Percentiles rank a stretch among this genome's conserved stretches.
phyloP scores from a whole-genome alignment of 1,140 invertebrate genomes.

The Trialeurodes vaporariorum region DNA sequence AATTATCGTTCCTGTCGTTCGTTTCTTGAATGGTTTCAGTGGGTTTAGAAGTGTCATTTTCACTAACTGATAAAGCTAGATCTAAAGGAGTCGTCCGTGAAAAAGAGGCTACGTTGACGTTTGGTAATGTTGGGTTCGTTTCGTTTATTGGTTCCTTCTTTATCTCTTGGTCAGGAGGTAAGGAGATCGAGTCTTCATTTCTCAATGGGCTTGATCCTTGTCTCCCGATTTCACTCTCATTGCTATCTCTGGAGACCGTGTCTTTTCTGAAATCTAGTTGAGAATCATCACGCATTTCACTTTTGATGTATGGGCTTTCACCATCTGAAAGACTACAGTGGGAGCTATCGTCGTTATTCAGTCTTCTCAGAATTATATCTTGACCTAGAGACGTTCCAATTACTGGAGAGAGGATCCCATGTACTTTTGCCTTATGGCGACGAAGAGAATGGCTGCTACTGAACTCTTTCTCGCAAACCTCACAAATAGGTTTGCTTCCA shows the following conservation, averaged over 20 bases:
- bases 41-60: no score
- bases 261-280: neutral
- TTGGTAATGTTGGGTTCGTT: no score
- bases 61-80: no score
- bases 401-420: slow-evolving; percentile 51
- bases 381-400: slow-evolving; percentile 28
- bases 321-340: neutral
- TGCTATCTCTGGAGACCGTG: neutral
- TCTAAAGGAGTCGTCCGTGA: no score
- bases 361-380: neutral
- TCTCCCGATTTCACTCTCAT: neutral
- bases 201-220: no score
- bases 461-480: slow-evolving; percentile 89
- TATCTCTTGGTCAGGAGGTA: no score
- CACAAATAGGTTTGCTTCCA: slow-evolving; percentile 56
- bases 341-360: neutral
- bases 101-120: no score
- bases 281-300: neutral
- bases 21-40: no score
- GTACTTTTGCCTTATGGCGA: slow-evolving; percentile 79
- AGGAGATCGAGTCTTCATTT: no score
- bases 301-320: neutral
- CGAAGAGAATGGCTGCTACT: slow-evolving; percentile 89
- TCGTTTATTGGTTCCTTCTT: no score
- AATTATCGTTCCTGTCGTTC: neutral